Percentiles rank a stretch among this genome's conserved stretches.
phyloP scores from a whole-genome alignment of 2,113 vertebrate species.

The Tinamus guttatus region DNA sequence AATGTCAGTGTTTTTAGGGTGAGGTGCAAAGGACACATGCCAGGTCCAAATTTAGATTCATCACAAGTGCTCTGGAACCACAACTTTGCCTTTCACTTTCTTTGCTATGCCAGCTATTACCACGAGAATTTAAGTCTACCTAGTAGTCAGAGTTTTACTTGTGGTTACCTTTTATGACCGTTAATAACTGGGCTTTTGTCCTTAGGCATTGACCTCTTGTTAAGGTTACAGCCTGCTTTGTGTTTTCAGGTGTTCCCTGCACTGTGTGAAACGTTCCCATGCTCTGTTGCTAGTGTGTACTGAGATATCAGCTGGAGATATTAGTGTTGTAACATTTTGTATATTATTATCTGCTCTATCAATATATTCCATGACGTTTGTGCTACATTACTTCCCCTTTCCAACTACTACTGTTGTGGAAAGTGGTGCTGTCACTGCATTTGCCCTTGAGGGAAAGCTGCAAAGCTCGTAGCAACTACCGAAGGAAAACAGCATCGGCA shows the following conservation, averaged over 20 bases:
- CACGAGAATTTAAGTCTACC: too few relatives aligned
- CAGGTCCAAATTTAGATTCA: background rate
- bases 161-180: background rate
- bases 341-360: background rate
- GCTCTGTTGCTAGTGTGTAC: background rate
- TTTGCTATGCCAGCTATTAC: background rate
- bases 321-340: background rate
- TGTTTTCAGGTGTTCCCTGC: background rate
- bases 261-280: background rate
- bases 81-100: background rate
- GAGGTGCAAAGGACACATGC: accelerated
- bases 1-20: background rate
- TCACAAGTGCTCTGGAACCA: background rate
- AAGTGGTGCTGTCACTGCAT: background rate
- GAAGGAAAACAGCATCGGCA: background rate
- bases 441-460: background rate
- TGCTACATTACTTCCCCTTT: background rate
- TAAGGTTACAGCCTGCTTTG: background rate
- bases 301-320: background rate
- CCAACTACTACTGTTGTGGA: background rate
- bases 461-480: background rate
- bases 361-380: background rate
- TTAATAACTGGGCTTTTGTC: background rate
- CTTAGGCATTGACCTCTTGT: background rate
- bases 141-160: accelerated